A percentile compares a stretch with the other conserved stretches of the same genome.
Conservation (phyloP, 2,113 vertebrate genomes). For the Raja brachyura region DNA sequence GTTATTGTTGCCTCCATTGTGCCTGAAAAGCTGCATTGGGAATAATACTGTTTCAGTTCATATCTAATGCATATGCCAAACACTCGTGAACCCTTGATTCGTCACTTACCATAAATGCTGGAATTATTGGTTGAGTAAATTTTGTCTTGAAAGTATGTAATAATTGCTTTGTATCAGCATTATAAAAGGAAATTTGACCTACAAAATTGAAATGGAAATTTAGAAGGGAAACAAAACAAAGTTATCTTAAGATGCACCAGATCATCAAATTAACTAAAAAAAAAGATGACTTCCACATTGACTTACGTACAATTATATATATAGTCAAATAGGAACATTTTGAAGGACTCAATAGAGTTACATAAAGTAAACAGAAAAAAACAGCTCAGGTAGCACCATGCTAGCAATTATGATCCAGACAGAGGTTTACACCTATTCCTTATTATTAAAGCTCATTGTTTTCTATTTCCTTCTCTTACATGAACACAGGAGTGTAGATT, state of each 20-base stretch:
- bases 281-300: constrained; percentile 3
- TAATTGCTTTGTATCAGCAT: constrained; percentile 72
- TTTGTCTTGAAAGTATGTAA: constrained; percentile 81
- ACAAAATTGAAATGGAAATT: constrained; percentile 41
- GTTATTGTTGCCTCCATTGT: too few relatives aligned
- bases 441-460: too few relatives aligned
- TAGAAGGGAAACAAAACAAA: background rate
- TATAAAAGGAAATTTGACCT: constrained; percentile 84
- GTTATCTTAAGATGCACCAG: background rate
- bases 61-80: too few relatives aligned
- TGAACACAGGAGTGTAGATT: too few relatives aligned
- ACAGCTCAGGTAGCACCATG: too few relatives aligned
- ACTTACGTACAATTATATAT: background rate
- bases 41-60: too few relatives aligned
- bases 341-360: too few relatives aligned
- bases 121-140: constrained; percentile 79
- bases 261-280: constrained; percentile 24
- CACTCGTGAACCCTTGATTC: background rate
- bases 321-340: background rate
- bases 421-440: too few relatives aligned
- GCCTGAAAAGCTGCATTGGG: too few relatives aligned
- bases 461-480: too few relatives aligned
- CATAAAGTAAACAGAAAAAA: too few relatives aligned
- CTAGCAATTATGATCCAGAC: too few relatives aligned
- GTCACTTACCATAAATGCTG: constrained; percentile 83